Evolutionary conservation across 2,797 vertebrate genomes (phyloP).

Genomic region (Miichthys miiuy): DNA sequence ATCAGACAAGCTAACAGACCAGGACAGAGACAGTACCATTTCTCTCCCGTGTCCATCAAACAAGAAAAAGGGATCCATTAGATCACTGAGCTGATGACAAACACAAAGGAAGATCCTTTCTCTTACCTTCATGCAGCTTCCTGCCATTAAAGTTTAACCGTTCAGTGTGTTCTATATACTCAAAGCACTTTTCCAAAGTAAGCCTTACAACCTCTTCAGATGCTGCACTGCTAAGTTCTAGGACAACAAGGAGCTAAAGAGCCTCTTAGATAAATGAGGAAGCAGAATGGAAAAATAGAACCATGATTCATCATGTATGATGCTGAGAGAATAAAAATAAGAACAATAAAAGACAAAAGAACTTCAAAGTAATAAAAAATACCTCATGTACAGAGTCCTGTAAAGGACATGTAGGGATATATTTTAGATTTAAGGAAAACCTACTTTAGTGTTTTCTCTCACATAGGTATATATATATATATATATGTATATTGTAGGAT

Average conservation of each 20-base stretch:
- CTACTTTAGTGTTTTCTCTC: not conserved
- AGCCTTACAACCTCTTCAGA: constrained; percentile 7
- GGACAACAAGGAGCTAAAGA: not conserved
- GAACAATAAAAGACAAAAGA: not conserved
- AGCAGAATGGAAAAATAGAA: not conserved
- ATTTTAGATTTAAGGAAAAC: not conserved
- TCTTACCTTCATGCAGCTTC: not conserved
- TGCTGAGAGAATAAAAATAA: not conserved
- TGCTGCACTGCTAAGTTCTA: not conserved
- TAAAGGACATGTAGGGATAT: not conserved
- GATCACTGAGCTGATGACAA: not conserved
- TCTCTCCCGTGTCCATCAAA: not conserved
- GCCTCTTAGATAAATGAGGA: not conserved
- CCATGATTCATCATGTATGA: not conserved
- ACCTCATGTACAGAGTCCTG: not conserved
- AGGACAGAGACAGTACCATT: not conserved
- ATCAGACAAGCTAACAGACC: not conserved
- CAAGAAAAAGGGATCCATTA: not conserved
- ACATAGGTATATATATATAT: too few relatives aligned
- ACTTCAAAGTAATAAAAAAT: not conserved
- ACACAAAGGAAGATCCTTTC: not conserved
- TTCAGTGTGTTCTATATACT: not conserved
- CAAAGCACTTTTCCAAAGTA: not conserved
- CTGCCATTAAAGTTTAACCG: not conserved
- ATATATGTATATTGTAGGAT: not conserved